A percentile compares a stretch with the other conserved stretches of the same genome.
phyloP scores from a whole-genome alignment of 2,888 invertebrate genomes.

The Geotrupes spiniger region DNA sequence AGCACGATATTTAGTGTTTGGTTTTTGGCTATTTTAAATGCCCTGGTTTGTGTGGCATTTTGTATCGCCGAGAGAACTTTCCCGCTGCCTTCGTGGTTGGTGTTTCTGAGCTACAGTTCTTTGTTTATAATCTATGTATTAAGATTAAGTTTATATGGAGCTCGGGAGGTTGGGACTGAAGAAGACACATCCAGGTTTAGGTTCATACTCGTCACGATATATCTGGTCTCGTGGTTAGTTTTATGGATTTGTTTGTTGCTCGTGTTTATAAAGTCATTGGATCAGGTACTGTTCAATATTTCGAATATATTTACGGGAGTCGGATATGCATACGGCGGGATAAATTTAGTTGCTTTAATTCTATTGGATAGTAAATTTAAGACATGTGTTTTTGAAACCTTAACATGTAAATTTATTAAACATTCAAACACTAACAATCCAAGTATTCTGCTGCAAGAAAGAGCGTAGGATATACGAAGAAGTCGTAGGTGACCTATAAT shows the following conservation, averaged over 20 bases:
- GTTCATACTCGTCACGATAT: not conserved
- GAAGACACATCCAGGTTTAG: not conserved
- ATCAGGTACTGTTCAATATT: not conserved
- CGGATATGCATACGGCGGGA: not conserved
- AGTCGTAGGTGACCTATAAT: too few species aligned
- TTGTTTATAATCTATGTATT: not conserved
- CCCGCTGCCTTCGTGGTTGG: not conserved
- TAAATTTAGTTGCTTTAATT: conserved; percentile 1
- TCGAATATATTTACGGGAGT: not conserved
- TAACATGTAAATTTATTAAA: not conserved
- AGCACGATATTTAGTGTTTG: not conserved
- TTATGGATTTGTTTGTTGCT: not conserved
- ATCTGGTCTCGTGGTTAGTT: not conserved
- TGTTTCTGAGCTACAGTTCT: not conserved
- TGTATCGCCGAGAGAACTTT: not conserved
- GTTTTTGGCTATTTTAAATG: not conserved
- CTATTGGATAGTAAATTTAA: not conserved
- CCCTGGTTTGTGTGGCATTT: not conserved
- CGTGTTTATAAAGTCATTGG: not conserved
- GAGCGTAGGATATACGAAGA: too few species aligned
- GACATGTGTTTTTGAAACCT: not conserved
- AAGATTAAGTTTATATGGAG: too few species aligned
- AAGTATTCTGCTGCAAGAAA: too few species aligned
- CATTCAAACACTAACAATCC: too few species aligned
- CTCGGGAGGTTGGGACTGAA: not conserved